Evolutionary conservation across 92 coral and sea anemone genomes (phyloP), one percentile per base, ranked within the genome.

Genomic region (Porites rus): DNA sequence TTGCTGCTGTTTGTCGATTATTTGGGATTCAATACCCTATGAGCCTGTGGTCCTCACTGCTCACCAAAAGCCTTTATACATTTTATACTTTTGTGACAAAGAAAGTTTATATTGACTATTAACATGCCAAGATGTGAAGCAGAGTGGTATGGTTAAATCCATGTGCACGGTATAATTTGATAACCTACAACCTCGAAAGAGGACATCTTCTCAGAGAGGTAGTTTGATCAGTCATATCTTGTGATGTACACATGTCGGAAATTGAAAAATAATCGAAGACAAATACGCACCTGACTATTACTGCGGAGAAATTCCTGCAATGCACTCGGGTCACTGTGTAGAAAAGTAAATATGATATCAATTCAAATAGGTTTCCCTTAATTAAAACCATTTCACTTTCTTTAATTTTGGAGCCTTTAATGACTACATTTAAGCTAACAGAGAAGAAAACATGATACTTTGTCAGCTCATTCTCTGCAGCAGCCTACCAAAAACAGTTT

Each of bases 221-320:
- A 10, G 61, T 56, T 56, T 10, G 11, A 56, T 14, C 13, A 56
- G 16, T 10, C n/a, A n/a, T 3, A 73, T 10, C 78, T 74, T 59
- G 74, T 53, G 28, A 50, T 13, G 19, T 19, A 25, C 79, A 83
- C 79, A 72, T 83, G 87, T 18, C n/a, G 1, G 3, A 28, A 18
- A 6, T 21, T 38, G 14, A 46, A 19, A 53, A 14, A 54, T 21
- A 65, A 66, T 1, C 46, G 46, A 38, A 38, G 46, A 38, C 46
- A 38, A 51, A 11, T 24, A 76, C 90, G 17, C 67, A 96, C 99
- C 96, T 96, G 99, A 69, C 93, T 96, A 53, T 86, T 92, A 51
- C 94, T 96, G 59, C 92, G 90, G 53, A 97, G 92, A 84, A 97
- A 97, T 83, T 97, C 99, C 80, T 93, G 96, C 51, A 97, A 69